Evolutionary conservation across 2,888 invertebrate genomes (phyloP), one percentile per base, ranked within the genome.

Genomic region (Diarsia mendica): DNA sequence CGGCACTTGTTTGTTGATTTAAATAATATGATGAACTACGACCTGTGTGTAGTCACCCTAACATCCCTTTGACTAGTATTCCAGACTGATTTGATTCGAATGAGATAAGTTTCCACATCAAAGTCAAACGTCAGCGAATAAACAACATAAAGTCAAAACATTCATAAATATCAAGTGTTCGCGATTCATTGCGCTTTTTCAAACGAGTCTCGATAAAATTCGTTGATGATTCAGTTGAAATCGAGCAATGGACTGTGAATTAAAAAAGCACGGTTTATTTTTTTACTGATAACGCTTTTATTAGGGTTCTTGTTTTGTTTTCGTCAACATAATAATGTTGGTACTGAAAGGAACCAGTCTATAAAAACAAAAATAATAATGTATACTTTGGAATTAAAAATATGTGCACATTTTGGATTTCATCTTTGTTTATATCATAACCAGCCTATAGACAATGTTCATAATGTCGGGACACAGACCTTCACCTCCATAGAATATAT

Each of bases 101-200:
- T 58, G 64, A 83, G 80, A 77, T 74, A 73, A 75, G 70, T 84
- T 75, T 72, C 53, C 39, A 76, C 69, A 72, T 71, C 81, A 80
- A 80, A 80, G 63, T 69, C 58, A 80, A 86, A 80, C 51, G 51
- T 65, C 68, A 73, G 58, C 66, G 76, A 67, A 79, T 76, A 83
- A 74, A 76, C 76, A 80, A 77, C 75, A 84, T 80, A 64, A 72
- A 67, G 49, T 85, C 71, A 67, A 76, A 61, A 68, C 67, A 70
- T 69, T 71, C 76, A 79, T 87, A 72, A 81, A 87, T 75, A 85
- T 75, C 58, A 75, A 87, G 63, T 61, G 73, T 75, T 85, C 64
- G 73, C 77, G 77, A 76, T 85, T 67, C 87, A 73, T 77, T 85
- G 85, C 79, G 71, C 71, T 72, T 69, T 87, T 82, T 72, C 51